phyloP scores from a whole-genome alignment of 1,140 invertebrate species.

The Trachymyrmex septentrionalis region DNA sequence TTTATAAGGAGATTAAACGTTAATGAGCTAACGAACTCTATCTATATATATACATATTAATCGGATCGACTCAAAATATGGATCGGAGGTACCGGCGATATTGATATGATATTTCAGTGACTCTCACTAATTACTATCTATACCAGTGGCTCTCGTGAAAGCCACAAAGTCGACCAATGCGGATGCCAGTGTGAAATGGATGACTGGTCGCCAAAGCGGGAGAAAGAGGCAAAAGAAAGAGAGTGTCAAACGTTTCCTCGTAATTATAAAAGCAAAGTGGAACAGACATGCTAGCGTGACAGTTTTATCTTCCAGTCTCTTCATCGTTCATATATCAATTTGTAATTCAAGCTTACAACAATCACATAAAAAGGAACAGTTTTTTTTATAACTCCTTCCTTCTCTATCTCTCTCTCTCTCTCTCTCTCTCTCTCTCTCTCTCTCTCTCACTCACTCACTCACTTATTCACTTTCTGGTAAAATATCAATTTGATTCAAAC shows the following conservation, averaged over 20 bases:
- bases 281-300: conserved; percentile 23
- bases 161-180: conserved; percentile 49
- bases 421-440: too few species aligned
- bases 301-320: conserved; percentile 46
- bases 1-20: conserved; percentile 6
- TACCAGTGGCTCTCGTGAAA: conserved; percentile 22
- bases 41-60: background rate
- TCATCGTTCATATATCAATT: conserved; percentile 55
- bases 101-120: conserved; percentile 33
- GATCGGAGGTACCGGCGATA: conserved; percentile 5
- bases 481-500: conserved; percentile 21
- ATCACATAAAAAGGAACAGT: conserved; percentile 34
- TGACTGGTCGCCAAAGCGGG: background rate
- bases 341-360: conserved; percentile 42
- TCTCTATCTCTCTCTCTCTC: too few species aligned
- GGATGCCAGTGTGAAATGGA: conserved; percentile 13
- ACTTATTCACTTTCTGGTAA: background rate
- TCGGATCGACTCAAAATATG: conserved; percentile 1
- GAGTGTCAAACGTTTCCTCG: conserved; percentile 43
- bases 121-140: conserved; percentile 53
- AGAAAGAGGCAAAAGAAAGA: conserved; percentile 3
- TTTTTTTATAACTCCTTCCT: conserved; percentile 6
- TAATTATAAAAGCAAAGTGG: conserved; percentile 60
- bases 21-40: conserved; percentile 7
- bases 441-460: background rate